Evolutionary conservation across 2,113 vertebrate genomes (phyloP).

Genomic region (Carlito syrichta): DNA sequence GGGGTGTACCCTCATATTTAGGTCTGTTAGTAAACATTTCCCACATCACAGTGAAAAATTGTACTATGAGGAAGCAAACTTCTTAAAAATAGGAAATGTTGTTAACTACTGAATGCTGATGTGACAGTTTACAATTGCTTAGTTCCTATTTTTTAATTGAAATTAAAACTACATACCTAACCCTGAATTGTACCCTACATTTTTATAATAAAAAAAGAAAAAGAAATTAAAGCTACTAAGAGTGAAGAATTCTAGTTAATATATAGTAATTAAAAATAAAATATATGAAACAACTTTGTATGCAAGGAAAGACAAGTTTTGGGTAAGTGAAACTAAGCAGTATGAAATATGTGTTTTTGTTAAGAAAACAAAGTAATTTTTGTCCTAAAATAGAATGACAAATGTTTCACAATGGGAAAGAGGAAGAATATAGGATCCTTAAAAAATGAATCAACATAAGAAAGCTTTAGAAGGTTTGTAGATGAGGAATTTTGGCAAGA

Average conservation of each 20-base stretch:
- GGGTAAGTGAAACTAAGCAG: not conserved
- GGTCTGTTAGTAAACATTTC: not conserved
- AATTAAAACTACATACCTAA: not conserved
- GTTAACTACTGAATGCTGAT: not conserved
- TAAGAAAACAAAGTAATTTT: not conserved
- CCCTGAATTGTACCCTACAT: too few species aligned
- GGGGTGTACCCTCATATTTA: too few species aligned
- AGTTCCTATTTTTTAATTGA: not conserved
- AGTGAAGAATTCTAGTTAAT: not conserved
- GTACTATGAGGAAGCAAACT: not conserved
- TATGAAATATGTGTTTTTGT: not conserved
- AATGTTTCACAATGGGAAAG: not conserved
- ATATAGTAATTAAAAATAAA: not conserved
- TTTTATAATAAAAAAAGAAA: too few species aligned
- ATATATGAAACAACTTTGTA: not conserved
- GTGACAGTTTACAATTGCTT: not conserved
- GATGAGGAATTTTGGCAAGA: not conserved
- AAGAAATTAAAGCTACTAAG: not conserved
- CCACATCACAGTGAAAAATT: not conserved
- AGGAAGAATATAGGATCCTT: not conserved
- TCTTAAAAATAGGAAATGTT: not conserved
- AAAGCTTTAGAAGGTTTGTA: not conserved
- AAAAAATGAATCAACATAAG: not conserved
- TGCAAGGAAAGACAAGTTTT: not conserved
- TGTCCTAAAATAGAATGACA: not conserved